Base-by-base conservation (phyloP, 2,113 vertebrate genomes). In the Phyllostomus discolor region DNA sequence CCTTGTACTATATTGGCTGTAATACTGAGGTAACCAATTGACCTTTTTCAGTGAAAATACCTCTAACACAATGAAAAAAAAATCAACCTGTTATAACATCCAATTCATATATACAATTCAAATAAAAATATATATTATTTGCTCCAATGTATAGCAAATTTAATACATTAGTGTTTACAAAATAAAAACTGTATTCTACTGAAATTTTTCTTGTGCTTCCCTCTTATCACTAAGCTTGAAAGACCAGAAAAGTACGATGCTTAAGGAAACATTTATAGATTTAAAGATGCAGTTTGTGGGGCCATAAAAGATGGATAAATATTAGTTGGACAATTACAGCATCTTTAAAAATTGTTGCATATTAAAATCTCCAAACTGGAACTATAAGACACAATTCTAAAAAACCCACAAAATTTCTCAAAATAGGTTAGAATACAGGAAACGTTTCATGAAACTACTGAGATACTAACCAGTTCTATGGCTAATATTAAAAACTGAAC, bases 101-200 rank as follows among this genome's bases (percentile, higher is more conserved):
- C 80, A 90, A 96, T 94, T 98, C 92, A 98, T 97, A 98, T 96
- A 97, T 97, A 98, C 98, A 98, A 97, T 98, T 98, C 98, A 99
- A 98, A 98, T 98, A 97, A 98, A 98, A 98, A 98, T 98, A 98
- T 98, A 97, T 98, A 98, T 98, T 98, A 99, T 99, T 99, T 99
- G 99, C 98, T 99, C 99, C 99, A 99, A 99, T 99, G 99, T 99
- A 99, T 99, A 99, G 98, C 98, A 99, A 99, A 99, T 99, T 99
- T 99, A 99, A 99, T 99, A 99, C 99, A 99, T 99, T 99, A 99
- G 99, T 99, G 99, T 99, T 99, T 99, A 99, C 97, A 98, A 99
- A 99, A 99, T 99, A 99, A 99, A 98, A 98, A 98, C 95, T 97
- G 97, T 97, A 96, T 97, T 97, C 97, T 96, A 98, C 91, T 97